Conservation (phyloP, 2,797 vertebrate genomes). For the Eurystomus glaucurus region DNA sequence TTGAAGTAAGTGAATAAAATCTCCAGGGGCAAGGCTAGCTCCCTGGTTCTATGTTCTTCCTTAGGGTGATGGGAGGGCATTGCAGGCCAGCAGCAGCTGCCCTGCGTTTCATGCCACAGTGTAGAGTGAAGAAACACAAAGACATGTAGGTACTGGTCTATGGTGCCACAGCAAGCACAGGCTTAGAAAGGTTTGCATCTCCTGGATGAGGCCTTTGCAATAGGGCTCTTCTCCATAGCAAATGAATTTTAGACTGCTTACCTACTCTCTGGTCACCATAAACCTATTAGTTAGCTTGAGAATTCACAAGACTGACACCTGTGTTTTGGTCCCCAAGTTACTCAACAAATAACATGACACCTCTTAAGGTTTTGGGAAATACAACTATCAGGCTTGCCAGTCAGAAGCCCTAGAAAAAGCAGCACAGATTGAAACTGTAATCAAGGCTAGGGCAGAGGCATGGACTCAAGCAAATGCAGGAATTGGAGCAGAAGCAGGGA, state of each 20-base stretch:
- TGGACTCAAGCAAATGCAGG: neutral
- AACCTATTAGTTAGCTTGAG: neutral
- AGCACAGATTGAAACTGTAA: neutral
- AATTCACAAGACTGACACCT: neutral
- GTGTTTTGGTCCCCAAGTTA: neutral
- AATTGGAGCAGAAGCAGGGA: neutral
- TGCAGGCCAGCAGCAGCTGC: neutral
- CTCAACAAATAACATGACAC: neutral
- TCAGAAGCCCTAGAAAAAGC: neutral
- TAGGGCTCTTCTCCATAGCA: neutral
- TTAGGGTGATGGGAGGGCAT: neutral
- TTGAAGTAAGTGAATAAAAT: neutral
- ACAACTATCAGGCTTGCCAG: neutral
- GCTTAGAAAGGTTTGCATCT: neutral
- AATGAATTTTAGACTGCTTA: neutral
- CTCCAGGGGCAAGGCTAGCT: neutral
- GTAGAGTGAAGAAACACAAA: neutral
- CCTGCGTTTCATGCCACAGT: neutral
- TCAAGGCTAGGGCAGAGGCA: neutral
- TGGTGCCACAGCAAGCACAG: neutral
- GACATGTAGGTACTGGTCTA: neutral
- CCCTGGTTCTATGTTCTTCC: neutral
- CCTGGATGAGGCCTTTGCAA: neutral
- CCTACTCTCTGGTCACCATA: neutral
- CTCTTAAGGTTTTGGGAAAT: neutral